phyloP scores from a whole-genome alignment of 2,113 vertebrate species.

The Vidua macroura region DNA sequence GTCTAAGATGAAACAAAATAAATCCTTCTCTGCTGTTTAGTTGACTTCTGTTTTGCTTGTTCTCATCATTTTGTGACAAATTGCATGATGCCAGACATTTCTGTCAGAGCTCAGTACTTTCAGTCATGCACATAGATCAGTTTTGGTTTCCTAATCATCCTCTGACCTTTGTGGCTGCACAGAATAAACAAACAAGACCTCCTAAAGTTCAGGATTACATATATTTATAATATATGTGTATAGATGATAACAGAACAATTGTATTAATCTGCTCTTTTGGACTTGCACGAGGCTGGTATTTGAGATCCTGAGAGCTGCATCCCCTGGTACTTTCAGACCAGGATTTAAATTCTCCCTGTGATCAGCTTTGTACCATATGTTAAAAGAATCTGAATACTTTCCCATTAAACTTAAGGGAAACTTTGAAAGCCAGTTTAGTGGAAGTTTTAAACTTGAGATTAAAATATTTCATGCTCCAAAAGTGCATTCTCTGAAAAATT shows the following conservation, averaged over 20 bases:
- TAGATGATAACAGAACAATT: not conserved
- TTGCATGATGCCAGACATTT: not conserved
- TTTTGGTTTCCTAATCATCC: not conserved
- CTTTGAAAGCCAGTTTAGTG: not conserved
- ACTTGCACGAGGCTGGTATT: not conserved
- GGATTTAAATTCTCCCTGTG: not conserved
- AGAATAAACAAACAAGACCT: not conserved
- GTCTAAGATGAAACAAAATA: not conserved
- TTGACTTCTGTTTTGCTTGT: conserved; percentile 19
- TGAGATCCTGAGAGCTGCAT: not conserved
- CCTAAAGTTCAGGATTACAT: not conserved
- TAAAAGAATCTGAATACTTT: not conserved
- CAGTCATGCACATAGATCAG: not conserved
- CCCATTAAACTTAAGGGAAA: not conserved
- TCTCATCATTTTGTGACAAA: not conserved
- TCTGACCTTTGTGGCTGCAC: conserved; percentile 6
- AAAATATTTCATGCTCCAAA: not conserved
- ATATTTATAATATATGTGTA: not conserved
- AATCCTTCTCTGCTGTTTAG: not conserved
- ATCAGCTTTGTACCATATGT: not conserved
- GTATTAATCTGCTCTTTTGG: not conserved
- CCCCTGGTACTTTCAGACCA: not conserved
- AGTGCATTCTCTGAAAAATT: not conserved
- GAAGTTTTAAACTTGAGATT: not conserved
- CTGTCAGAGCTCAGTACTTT: not conserved